Conservation (phyloP, 2,113 vertebrate species). For the Osmerus eperlanus region DNA sequence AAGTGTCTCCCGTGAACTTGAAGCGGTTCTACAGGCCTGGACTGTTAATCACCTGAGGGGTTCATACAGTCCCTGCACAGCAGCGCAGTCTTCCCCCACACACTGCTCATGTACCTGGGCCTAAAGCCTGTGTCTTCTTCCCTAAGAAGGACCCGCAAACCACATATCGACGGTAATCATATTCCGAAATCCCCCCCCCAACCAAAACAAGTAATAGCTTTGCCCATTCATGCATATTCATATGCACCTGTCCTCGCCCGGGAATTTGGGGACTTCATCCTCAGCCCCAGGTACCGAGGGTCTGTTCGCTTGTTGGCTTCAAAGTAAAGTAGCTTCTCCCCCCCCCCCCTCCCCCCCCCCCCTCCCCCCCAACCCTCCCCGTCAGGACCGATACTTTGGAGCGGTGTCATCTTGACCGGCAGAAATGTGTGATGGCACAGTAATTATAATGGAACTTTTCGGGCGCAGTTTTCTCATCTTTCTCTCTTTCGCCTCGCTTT, state of each 20-base stretch:
- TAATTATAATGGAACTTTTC: conserved; percentile 9
- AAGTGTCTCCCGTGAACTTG: neutral
- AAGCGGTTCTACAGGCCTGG: neutral
- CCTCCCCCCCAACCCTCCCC: too few relatives aligned
- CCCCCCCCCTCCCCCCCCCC: too few relatives aligned
- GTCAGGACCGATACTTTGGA: neutral
- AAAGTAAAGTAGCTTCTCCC: neutral
- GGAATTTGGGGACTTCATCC: too few relatives aligned
- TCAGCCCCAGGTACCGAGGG: neutral
- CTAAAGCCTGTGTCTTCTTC: neutral
- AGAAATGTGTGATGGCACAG: conserved; percentile 6
- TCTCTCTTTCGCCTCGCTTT: neutral
- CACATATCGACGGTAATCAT: conserved; percentile 6
- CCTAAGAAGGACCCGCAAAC: neutral
- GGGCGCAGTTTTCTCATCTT: neutral
- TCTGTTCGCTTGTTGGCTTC: neutral
- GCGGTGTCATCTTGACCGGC: neutral
- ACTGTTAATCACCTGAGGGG: conserved; percentile 14
- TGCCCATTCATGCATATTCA: neutral
- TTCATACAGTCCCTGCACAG: neutral
- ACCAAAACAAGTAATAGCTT: neutral
- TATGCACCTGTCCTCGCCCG: neutral
- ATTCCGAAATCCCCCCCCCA: neutral
- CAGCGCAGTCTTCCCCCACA: neutral
- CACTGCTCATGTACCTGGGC: neutral